Base-by-base conservation (phyloP, 2,797 vertebrate species). In the Nannoperca australis region DNA sequence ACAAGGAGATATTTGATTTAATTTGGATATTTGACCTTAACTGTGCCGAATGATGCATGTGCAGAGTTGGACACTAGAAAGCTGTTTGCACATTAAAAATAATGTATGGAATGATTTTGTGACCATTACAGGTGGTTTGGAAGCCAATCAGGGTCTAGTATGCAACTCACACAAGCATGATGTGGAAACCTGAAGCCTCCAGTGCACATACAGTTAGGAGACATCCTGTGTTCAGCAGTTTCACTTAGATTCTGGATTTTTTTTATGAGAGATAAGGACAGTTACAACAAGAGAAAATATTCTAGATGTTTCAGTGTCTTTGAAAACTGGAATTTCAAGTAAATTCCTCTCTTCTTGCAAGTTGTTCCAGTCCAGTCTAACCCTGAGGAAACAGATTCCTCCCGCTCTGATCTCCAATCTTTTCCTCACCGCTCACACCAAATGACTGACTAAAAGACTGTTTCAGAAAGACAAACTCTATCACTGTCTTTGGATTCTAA, bases 91-190 rank as follows among this genome's bases (percentile, higher is more conserved):
- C 14, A 17, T 8, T 5, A 27, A 3, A 68, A 15, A 24, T 12
- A 3, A 2, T 3, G 0, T 54, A n/a, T 7, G 3, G 53, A 50
- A 27, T 38, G 8, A n/a, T 27, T 27, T 56, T 14, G 36, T 53
- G 22, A 22, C 0, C 0, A 0, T n/a, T 11, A 10, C 17, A 20
- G 2, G 22, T 30, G 30, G 65, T 32, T 10, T 1, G 1, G 20
- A 1, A 44, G 18, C 51, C 7, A 67, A 54, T 42, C 6, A 27
- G 4, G 3, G 38, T 1, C 47, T 22, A 20, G 7, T 12, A 27
- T 66, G 10, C 18, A 38, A 17, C 5, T 24, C 5, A 53, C 34
- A 50, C 4, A 47, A 47, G 12, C 1, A 4, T 63, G 27, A 42
- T 42, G 13, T 17, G 13, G 45, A 50, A 62, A 36, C 40, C 14